Evolutionary conservation across 2,888 invertebrate species (phyloP).

Genomic region (Cheilosia grossa): DNA sequence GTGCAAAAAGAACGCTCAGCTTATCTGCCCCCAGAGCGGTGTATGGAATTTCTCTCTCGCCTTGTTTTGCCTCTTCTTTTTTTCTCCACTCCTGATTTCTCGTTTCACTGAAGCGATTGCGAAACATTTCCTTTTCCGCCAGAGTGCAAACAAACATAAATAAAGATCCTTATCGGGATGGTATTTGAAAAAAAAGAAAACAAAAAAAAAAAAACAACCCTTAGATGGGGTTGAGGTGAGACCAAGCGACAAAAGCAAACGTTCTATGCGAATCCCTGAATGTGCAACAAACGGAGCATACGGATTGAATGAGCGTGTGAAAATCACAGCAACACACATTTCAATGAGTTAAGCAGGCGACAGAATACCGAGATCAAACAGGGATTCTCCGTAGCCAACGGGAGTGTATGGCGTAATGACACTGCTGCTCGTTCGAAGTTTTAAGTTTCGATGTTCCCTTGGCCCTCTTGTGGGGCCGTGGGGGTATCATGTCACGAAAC

Average conservation of each 20-base stretch:
- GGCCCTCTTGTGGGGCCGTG: background rate
- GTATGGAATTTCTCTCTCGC: constrained; percentile 33
- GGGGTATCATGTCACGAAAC: constrained; percentile 17
- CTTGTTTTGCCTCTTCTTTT: constrained; percentile 16
- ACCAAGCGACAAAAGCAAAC: constrained; percentile 41
- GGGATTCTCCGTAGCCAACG: constrained; percentile 11
- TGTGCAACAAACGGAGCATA: constrained; percentile 51
- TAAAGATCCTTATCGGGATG: constrained; percentile 68
- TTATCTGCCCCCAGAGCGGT: constrained; percentile 66
- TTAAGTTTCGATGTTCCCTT: background rate
- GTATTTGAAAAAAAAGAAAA: constrained; percentile 8
- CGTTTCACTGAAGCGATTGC: constrained; percentile 64
- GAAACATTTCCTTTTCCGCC: constrained; percentile 64
- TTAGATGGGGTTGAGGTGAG: background rate
- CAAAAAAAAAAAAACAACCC: background rate
- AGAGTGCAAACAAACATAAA: constrained; percentile 73
- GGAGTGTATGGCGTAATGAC: constrained; percentile 8
- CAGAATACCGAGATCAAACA: constrained; percentile 20
- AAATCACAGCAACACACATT: constrained; percentile 50
- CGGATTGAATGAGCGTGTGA: constrained; percentile 62
- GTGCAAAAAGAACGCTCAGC: constrained; percentile 59
- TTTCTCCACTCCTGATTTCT: constrained; percentile 15
- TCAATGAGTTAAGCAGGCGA: constrained; percentile 16
- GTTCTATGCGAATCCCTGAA: constrained; percentile 41
- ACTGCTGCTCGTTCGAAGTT: constrained; percentile 41